Base-by-base conservation (phyloP, 2,888 invertebrate genomes). In the Pogonocherus hispidulus region DNA sequence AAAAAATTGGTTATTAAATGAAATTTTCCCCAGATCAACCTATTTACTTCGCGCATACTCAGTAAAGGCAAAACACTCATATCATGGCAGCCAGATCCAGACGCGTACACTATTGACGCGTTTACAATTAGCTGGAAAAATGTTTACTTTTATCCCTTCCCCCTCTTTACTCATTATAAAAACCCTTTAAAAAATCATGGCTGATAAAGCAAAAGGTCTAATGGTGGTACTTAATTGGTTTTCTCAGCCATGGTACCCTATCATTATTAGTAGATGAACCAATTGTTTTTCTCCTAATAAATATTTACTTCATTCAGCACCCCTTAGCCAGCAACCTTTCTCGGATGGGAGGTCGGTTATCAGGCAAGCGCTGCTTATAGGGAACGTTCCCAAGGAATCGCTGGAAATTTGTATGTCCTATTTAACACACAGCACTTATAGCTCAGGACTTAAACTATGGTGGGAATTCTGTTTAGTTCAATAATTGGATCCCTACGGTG, bases 231-330 rank as follows among this genome's bases (percentile, higher is more conserved):
- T 68, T 4, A 11, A 23, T 8, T 70, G 67, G 67, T 14, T 27
- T 6, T 35, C 35, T 6, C 67, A 70, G 46, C 67, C 70, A 0
- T 70, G 67, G 67, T 70, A 56, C 18, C 67, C 65, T 1, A n/a
- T 56, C 47, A 14, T n/a, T 69, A 18, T 37, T 63, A 46, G 16
- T 37, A 18, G 14, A 16, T 1, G 14, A 65, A 9, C 49, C 60
- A 9, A n/a, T 68, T 27, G n/a, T 44, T 63, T 64, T 46, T 27
- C 22, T n/a, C 65, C 71, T 14, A 27, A 32, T 62, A 49, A 4
- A 14, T 8, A 46, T 63, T 60, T 71, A 19, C 59, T 64, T 37
- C 19, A 6, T 41, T 22, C 67, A 55, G 1, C 67, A 67, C 20
- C 67, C 63, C 4, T 16, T 67, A 5, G 56, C 46, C 37, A 8